A percentile compares a stretch with the other conserved stretches of the same genome.
Conservation (phyloP, 2,888 invertebrate species). For the Escarpia spicata region DNA sequence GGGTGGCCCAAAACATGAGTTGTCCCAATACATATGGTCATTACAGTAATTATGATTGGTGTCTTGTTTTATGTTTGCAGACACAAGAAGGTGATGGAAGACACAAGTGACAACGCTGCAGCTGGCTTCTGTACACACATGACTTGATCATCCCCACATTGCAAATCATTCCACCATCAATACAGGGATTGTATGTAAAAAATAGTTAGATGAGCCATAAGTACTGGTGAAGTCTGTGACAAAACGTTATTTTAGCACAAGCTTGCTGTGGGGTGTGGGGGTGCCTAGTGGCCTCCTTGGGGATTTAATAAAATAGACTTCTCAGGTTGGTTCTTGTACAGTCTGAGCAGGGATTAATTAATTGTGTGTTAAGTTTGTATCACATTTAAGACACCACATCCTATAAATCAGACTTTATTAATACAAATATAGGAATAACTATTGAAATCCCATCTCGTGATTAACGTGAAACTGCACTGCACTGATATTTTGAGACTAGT, state of each 20-base stretch:
- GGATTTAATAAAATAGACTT: background rate
- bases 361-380: background rate
- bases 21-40: too few species aligned
- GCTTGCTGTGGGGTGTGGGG: background rate
- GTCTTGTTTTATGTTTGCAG: background rate
- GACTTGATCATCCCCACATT: background rate
- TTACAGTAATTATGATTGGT: too few species aligned
- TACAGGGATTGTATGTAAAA: background rate
- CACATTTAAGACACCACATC: background rate
- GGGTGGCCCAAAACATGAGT: too few species aligned
- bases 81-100: constrained; percentile 4
- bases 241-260: background rate
- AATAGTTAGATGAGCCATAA: background rate
- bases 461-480: background rate
- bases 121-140: background rate
- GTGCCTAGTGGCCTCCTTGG: background rate
- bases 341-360: background rate
- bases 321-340: background rate
- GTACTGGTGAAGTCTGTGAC: background rate
- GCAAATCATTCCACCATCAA: background rate
- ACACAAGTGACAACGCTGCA: background rate
- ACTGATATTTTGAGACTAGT: background rate
- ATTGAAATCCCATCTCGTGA: background rate
- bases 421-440: background rate
- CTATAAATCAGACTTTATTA: background rate